Evolutionary conservation across 2,113 vertebrate species (phyloP).

Genomic region (Trichomycterus rosablanca): DNA sequence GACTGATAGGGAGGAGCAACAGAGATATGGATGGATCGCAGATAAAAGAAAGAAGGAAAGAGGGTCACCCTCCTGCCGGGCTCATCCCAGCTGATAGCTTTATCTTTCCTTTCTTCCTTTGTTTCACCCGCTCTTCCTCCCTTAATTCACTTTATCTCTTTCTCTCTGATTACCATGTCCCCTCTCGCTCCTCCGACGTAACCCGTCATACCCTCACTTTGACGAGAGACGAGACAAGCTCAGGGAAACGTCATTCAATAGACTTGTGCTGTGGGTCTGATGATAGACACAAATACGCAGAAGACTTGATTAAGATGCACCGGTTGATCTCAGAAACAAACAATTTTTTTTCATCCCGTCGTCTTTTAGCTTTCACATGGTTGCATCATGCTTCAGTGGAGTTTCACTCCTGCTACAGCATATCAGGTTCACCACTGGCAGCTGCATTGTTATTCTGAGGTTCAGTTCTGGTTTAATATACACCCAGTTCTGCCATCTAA

Average conservation of each 20-base stretch:
- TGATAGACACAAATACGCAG: slow-evolving; percentile 19
- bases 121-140: slow-evolving; percentile 45
- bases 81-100: slow-evolving; percentile 40
- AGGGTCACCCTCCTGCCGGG: slow-evolving; percentile 33
- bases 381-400: slow-evolving; percentile 41
- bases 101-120: slow-evolving; percentile 48
- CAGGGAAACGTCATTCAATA: slow-evolving; percentile 22
- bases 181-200: slow-evolving; percentile 9
- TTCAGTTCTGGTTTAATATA: too few relatives aligned
- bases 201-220: slow-evolving; percentile 15
- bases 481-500: too few relatives aligned
- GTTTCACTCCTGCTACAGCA: slow-evolving; percentile 1
- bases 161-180: slow-evolving; percentile 30
- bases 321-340: slow-evolving; percentile 30
- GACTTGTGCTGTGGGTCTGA: slow-evolving; percentile 24
- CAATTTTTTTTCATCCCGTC: slow-evolving; percentile 2
- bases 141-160: slow-evolving; percentile 46
- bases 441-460: too few relatives aligned
- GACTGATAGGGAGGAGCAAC: slow-evolving; percentile 31
- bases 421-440: slow-evolving; percentile 7
- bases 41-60: slow-evolving; percentile 43
- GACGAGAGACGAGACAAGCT: slow-evolving; percentile 15
- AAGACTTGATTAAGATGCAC: slow-evolving; percentile 29
- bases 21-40: slow-evolving; percentile 41
- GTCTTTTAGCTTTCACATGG: slow-evolving; percentile 37